phyloP scores from a whole-genome alignment of 2,888 invertebrate genomes.

The Ennomos erosarius region DNA sequence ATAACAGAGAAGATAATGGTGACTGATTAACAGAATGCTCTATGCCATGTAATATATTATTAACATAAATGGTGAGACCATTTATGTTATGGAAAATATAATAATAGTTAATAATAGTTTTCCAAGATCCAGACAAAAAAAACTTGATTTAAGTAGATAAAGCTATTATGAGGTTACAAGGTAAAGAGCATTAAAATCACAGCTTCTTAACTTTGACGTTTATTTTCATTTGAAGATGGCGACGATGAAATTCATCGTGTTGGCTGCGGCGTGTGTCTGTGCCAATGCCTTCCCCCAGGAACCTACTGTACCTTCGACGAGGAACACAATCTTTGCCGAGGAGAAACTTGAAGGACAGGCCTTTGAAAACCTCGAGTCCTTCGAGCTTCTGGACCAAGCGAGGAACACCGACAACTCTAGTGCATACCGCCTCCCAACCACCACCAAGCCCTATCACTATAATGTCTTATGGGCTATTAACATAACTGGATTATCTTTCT shows the following conservation, averaged over 20 bases:
- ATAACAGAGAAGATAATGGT: conserved; percentile 15
- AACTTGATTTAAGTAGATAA: too few species aligned
- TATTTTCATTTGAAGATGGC: conserved; percentile 62
- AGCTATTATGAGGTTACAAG: too few species aligned
- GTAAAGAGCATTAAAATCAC: too few species aligned
- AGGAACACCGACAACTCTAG: conserved; percentile 37
- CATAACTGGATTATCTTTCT: conserved; percentile 55
- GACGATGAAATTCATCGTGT: conserved; percentile 54
- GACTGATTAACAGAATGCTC: conserved; percentile 5
- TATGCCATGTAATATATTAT: conserved; percentile 3
- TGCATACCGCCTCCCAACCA: conserved; percentile 76
- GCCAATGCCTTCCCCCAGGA: conserved; percentile 52
- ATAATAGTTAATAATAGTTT: too few species aligned
- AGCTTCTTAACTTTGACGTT: too few species aligned
- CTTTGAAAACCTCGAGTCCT: conserved; percentile 60
- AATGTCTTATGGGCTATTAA: conserved; percentile 75
- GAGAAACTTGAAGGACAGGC: conserved; percentile 66
- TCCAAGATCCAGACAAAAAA: too few species aligned
- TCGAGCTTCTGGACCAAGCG: conserved; percentile 22
- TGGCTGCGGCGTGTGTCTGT: conserved; percentile 53
- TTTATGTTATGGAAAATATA: too few species aligned
- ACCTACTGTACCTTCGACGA: conserved; percentile 45
- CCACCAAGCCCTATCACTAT: conserved; percentile 82
- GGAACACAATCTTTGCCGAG: conserved; percentile 72
- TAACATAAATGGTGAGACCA: too few species aligned